Base-by-base conservation (phyloP, 2,113 vertebrate species). In the Ariopsis seemanni region DNA sequence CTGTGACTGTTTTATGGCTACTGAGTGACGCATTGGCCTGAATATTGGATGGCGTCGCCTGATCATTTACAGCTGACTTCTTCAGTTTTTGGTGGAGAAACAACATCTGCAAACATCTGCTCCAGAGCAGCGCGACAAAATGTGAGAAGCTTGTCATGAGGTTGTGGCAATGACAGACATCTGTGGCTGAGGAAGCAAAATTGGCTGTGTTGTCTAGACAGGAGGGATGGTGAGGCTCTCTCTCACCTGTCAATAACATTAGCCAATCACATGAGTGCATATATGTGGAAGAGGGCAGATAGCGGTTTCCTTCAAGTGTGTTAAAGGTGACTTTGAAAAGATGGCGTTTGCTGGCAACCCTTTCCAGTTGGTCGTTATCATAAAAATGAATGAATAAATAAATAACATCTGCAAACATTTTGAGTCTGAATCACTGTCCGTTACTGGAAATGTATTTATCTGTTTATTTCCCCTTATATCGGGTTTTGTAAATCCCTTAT, bases 1-100 rank as follows among this genome's bases (percentile, higher is more conserved):
- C 52, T 25, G 82, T 60, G 62, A 84, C 50, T 63, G 22, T 77
- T 62, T 63, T 71, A 67, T 58, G 65, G 55, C 63, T 77, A 82
- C 79, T 63, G 77, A 78, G 52, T 71, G 67, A 58, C 42, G 42
- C 50, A 53, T 63, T 80, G 42, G 48, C 25, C 34, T 15, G 25
- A 62, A 74, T 53, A 62, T 1, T 63, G 86, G 62, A 86, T 57
- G 17, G 78, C 62, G 55, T 17, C 67, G 22, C 71, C 14, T 34
- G 58, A 42, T 77, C 75, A 11, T 62, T 85, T 62, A 52, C 2
- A 42, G 17, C 42, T 10, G 3, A 5, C 42, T 14, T 12, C 0
- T 20, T 57, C 18, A 25, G 20, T 52, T 75, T 50, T 53, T 52
- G 22, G 22, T 7, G 52, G 74, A 15, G 2, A 27, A 53, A 27